These are phyloP conservation scores for Haemorhous mexicanus DNA, from an alignment of 2,113 vertebrate genomes.

Conservation along the genomic window DNA sequence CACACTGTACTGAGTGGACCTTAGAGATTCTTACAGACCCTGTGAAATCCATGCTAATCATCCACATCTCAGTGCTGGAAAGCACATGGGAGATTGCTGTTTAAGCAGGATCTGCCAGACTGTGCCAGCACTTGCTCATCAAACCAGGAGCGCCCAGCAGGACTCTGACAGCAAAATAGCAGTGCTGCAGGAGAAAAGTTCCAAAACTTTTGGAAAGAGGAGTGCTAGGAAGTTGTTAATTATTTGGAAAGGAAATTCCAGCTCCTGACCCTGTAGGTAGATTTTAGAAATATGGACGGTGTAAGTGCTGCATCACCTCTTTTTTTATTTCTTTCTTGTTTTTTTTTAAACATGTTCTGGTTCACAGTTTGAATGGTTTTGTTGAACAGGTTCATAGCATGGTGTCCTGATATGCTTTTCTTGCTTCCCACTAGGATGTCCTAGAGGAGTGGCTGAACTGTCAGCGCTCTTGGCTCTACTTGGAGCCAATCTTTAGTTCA, in stretches of 20 bases:
- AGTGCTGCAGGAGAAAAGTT: neutral
- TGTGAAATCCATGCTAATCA: neutral
- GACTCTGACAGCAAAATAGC: neutral
- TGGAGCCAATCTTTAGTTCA: conserved; percentile 92
- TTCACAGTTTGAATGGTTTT: neutral
- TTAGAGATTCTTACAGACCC: neutral
- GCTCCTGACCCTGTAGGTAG: neutral
- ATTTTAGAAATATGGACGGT: neutral
- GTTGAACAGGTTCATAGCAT: neutral
- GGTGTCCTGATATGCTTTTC: neutral
- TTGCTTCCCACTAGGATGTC: conserved; percentile 78
- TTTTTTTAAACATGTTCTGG: neutral
- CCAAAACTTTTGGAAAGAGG: neutral
- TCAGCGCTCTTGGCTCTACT: conserved; percentile 88
- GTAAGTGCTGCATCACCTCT: neutral
- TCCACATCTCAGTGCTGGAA: neutral
- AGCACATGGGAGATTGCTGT: neutral
- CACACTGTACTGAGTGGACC: neutral
- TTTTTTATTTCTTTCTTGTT: neutral
- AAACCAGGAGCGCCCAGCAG: neutral
- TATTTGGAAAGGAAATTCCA: neutral
- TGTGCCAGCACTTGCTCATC: neutral
- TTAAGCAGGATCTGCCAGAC: neutral
- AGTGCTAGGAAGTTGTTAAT: neutral
- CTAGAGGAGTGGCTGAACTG: conserved; percentile 90